phyloP scores from a whole-genome alignment of 2,888 invertebrate species.

The Ischnura elegans region DNA sequence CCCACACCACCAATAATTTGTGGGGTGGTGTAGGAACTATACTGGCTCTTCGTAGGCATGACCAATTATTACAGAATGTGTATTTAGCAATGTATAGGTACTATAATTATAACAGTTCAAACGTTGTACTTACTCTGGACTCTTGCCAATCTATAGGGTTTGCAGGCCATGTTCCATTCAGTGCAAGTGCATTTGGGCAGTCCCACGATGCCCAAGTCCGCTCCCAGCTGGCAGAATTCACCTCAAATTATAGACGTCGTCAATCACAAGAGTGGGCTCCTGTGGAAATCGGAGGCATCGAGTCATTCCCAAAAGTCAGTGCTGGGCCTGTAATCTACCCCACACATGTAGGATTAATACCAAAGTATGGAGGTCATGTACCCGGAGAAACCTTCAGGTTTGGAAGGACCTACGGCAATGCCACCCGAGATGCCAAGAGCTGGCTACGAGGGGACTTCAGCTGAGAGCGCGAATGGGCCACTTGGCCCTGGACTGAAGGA shows the following conservation, averaged over 20 bases:
- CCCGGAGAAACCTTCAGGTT: conserved; percentile 87
- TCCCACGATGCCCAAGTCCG: conserved; percentile 84
- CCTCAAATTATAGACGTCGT: conserved; percentile 86
- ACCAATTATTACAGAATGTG: no score
- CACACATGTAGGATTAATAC: conserved; percentile 86
- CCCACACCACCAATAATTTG: no score
- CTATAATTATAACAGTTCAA: no score
- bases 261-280: conserved; percentile 89
- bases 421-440: conserved; percentile 86
- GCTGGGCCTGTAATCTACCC: conserved; percentile 83
- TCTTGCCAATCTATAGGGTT: conserved; percentile 79
- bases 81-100: no score
- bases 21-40: no score
- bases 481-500: conserved; percentile 47
- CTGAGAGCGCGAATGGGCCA: conserved; percentile 69
- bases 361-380: conserved; percentile 89
- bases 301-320: conserved; percentile 68
- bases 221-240: conserved; percentile 87
- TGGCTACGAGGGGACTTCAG: conserved; percentile 85
- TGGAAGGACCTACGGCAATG: conserved; percentile 88
- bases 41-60: no score
- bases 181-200: conserved; percentile 83
- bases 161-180: conserved; percentile 84
- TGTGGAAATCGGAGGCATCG: conserved; percentile 79
- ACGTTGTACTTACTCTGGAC: background rate